phyloP scores from a whole-genome alignment of 2,888 invertebrate genomes.

The Agonum fuliginosum region DNA sequence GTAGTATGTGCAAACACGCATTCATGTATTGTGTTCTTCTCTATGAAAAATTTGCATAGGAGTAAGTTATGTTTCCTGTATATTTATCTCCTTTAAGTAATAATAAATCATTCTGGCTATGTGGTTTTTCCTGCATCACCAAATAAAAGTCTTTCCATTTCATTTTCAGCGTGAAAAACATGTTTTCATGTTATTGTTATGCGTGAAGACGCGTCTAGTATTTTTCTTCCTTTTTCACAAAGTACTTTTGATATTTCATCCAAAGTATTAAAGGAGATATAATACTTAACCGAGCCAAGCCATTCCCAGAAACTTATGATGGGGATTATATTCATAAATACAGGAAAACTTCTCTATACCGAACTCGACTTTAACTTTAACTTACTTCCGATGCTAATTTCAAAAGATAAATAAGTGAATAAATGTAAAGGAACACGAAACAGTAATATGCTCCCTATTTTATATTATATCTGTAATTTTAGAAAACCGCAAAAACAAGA shows the following conservation, averaged over 20 bases:
- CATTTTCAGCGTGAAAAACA: conserved; percentile 57
- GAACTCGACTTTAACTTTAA: no score
- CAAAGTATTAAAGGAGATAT: conserved; percentile 40
- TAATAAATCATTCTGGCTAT: conserved; percentile 52
- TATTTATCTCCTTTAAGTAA: conserved; percentile 59
- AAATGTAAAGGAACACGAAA: no score
- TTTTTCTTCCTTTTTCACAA: conserved; percentile 38
- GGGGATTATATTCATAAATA: no score
- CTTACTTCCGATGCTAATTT: no score
- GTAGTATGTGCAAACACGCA: neutral
- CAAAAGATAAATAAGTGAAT: no score
- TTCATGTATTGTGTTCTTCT: no score
- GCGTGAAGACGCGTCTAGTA: conserved; percentile 41
- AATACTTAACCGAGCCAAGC: neutral
- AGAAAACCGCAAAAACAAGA: no score
- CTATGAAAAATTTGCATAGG: neutral
- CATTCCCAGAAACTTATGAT: neutral
- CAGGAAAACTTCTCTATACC: no score
- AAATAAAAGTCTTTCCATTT: conserved; percentile 59
- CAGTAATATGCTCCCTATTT: no score
- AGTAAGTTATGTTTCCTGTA: conserved; percentile 39
- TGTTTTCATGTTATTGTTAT: conserved; percentile 58
- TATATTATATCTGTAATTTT: no score
- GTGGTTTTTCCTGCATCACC: conserved; percentile 49
- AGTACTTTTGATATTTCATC: conserved; percentile 34